These are phyloP conservation scores for Noctua janthina DNA, from an alignment of 2,888 invertebrate species.

Conservation along the genomic window DNA sequence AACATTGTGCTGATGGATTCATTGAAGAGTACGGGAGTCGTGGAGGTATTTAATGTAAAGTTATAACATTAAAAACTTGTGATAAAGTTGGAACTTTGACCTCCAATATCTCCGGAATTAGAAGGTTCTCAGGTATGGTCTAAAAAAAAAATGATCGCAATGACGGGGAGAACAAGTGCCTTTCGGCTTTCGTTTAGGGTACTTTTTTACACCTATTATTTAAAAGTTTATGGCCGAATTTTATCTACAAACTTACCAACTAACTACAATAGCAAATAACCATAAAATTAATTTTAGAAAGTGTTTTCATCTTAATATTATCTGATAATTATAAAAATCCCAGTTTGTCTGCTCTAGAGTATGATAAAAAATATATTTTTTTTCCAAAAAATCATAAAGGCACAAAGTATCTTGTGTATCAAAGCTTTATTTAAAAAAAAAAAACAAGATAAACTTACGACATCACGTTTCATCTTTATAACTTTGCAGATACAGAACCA, in stretches of 20 bases:
- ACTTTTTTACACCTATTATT: too few relatives aligned
- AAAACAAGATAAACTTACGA: slow-evolving; percentile 14
- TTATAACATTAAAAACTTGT: too few relatives aligned
- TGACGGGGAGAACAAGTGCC: too few relatives aligned
- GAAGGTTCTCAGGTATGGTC: too few relatives aligned
- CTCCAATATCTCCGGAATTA: too few relatives aligned
- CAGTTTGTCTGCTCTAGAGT: not conserved
- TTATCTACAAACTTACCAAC: not conserved
- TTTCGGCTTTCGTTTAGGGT: too few relatives aligned
- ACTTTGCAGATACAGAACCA: slow-evolving; percentile 28
- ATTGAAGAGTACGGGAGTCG: too few relatives aligned
- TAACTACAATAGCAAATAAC: not conserved
- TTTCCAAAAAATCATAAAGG: slow-evolving; percentile 6
- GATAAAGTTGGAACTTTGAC: too few relatives aligned
- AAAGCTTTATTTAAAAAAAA: slow-evolving; percentile 18
- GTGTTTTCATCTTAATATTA: not conserved
- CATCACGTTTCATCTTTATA: slow-evolving; percentile 37
- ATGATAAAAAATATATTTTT: not conserved
- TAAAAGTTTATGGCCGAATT: not conserved
- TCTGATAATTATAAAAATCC: not conserved
- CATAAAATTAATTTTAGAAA: not conserved
- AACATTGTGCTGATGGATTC: too few relatives aligned
- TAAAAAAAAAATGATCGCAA: too few relatives aligned
- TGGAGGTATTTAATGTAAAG: too few relatives aligned
- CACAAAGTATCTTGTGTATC: not conserved